These are phyloP conservation scores for Aplochiton taeniatus DNA, from an alignment of 2,797 vertebrate species.

Conservation along the genomic window DNA sequence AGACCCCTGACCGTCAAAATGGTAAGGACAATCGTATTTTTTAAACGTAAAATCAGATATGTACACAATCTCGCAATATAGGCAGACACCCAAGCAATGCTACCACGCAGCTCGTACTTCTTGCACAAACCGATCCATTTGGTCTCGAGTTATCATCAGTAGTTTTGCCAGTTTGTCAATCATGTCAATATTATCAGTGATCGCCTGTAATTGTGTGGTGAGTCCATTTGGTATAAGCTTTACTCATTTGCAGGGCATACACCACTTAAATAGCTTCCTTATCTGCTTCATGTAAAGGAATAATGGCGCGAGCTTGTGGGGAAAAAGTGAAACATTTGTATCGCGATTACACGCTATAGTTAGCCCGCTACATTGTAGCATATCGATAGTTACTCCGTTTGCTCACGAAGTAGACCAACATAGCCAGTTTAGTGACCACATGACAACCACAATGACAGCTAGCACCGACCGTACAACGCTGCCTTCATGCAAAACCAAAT, in stretches of 20 bases:
- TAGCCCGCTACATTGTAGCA: conserved; percentile 9
- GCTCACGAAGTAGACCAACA: too few species aligned
- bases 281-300: background rate
- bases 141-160: background rate
- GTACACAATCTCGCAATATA: conserved; percentile 4
- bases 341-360: background rate
- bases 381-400: conserved; percentile 5
- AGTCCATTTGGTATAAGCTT: background rate
- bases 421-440: too few species aligned
- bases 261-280: background rate
- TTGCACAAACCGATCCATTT: background rate
- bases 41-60: background rate
- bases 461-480: too few species aligned
- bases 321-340: conserved; percentile 21
- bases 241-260: background rate
- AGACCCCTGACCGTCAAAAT: conserved; percentile 42
- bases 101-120: background rate
- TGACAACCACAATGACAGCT: too few species aligned
- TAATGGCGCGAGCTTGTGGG: conserved; percentile 22
- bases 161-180: background rate
- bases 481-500: too few species aligned
- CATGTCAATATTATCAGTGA: background rate
- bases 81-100: conserved; percentile 5
- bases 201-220: background rate
- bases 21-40: conserved; percentile 35